These are phyloP conservation scores for Wiebesia pumilae DNA, from an alignment of 1,140 invertebrate genomes.

Conservation along the genomic window DNA sequence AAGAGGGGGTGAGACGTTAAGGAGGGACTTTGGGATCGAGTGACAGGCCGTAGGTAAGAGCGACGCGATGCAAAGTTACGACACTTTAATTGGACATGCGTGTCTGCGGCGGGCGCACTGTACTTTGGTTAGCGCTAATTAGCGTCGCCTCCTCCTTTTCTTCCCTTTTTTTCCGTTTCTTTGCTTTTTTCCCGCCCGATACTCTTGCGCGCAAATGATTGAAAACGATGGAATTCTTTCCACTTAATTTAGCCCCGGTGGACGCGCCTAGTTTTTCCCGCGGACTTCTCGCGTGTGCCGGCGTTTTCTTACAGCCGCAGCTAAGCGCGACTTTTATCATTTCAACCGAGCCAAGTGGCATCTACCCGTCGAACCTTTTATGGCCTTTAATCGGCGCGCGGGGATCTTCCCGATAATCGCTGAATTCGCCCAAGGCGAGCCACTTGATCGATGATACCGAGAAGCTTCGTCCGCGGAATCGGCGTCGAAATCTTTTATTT, in stretches of 20 bases:
- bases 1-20: slow-evolving; percentile 53
- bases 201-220: slow-evolving; percentile 55
- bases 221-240: slow-evolving; percentile 61
- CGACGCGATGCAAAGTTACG: slow-evolving; percentile 63
- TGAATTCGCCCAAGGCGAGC: slow-evolving; percentile 24
- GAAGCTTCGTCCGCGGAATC: slow-evolving; percentile 22
- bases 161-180: background rate
- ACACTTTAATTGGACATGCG: slow-evolving; percentile 67
- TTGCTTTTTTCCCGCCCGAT: background rate
- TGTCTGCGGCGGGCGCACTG: slow-evolving; percentile 54
- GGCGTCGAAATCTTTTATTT: slow-evolving; percentile 11
- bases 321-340: background rate
- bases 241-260: slow-evolving; percentile 53
- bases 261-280: slow-evolving; percentile 7
- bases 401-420: slow-evolving; percentile 9
- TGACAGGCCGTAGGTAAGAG: slow-evolving; percentile 56
- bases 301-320: background rate
- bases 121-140: slow-evolving; percentile 62
- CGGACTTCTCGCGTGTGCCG: background rate
- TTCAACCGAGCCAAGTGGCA: background rate
- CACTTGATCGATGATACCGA: slow-evolving; percentile 28
- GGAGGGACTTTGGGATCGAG: slow-evolving; percentile 54
- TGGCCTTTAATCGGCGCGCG: background rate
- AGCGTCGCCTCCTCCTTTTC: slow-evolving; percentile 55
- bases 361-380: background rate